These are phyloP conservation scores for Trachelipus rathkii DNA, from an alignment of 1,140 invertebrate species.

Conservation along the genomic window DNA sequence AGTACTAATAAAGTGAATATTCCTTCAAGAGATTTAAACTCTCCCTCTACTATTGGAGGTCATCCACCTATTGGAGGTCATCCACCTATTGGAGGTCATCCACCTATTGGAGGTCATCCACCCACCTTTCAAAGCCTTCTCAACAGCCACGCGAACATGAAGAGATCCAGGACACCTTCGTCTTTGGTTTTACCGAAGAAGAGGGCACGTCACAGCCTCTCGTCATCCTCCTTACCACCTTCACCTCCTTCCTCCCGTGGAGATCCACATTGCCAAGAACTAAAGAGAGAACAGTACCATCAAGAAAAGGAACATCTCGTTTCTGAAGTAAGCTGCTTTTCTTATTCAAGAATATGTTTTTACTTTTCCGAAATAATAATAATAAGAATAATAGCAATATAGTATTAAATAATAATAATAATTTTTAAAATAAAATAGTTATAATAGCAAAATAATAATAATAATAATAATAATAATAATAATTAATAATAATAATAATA, in stretches of 20 bases:
- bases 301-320: not conserved
- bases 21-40: slow-evolving; percentile 16
- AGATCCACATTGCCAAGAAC: not conserved
- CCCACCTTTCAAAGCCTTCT: too few relatives aligned
- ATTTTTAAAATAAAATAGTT: not conserved
- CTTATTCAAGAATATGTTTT: too few relatives aligned
- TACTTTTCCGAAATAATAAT: not conserved
- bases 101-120: too few relatives aligned
- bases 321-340: too few relatives aligned
- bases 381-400: not conserved
- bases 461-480: not conserved
- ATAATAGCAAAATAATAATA: too few relatives aligned
- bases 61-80: slow-evolving; percentile 27
- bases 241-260: not conserved
- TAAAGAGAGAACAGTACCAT: not conserved
- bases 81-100: too few relatives aligned
- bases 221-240: not conserved
- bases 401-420: not conserved
- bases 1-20: slow-evolving; percentile 2
- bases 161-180: too few relatives aligned
- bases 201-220: not conserved
- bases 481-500: not conserved
- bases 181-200: not conserved
- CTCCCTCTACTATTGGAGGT: slow-evolving; percentile 21
- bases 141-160: too few relatives aligned